Evolutionary conservation across 2,888 invertebrate species (phyloP).

Genomic region (Pachycephus smyrnensis): DNA sequence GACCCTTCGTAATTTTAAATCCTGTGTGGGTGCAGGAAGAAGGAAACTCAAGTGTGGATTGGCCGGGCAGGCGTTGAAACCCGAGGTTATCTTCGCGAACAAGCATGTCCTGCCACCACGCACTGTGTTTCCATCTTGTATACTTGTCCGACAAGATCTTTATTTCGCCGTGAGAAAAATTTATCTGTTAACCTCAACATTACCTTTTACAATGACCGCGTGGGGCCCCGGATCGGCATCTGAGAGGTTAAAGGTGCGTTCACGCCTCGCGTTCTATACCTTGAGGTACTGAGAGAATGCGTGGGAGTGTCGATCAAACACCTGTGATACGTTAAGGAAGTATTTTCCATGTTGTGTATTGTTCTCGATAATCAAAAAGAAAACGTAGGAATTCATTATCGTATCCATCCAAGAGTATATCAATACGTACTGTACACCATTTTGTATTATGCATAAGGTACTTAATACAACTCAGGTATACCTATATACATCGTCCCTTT

Average conservation of each 20-base stretch:
- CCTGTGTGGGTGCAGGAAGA: slow-evolving; percentile 11
- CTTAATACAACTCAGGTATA: background rate
- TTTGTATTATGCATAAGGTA: background rate
- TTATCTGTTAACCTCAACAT: slow-evolving; percentile 36
- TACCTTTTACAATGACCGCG: slow-evolving; percentile 10
- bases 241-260: slow-evolving; percentile 38
- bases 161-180: slow-evolving; percentile 53
- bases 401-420: background rate
- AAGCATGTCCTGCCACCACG: slow-evolving; percentile 42
- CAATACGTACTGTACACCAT: background rate
- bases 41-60: background rate
- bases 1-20: slow-evolving; percentile 8
- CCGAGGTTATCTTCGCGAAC: slow-evolving; percentile 27
- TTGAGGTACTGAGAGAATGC: background rate
- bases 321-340: background rate
- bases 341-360: background rate
- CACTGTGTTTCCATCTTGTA: slow-evolving; percentile 54
- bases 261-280: slow-evolving; percentile 19
- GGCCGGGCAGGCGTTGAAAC: slow-evolving; percentile 23
- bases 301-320: slow-evolving; percentile 5
- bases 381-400: background rate
- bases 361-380: background rate
- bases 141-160: slow-evolving; percentile 59
- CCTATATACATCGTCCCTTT: background rate
- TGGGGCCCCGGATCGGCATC: background rate